These are phyloP conservation scores for Limulus polyphemus DNA, from an alignment of 2,888 invertebrate species.

Conservation along the genomic window DNA sequence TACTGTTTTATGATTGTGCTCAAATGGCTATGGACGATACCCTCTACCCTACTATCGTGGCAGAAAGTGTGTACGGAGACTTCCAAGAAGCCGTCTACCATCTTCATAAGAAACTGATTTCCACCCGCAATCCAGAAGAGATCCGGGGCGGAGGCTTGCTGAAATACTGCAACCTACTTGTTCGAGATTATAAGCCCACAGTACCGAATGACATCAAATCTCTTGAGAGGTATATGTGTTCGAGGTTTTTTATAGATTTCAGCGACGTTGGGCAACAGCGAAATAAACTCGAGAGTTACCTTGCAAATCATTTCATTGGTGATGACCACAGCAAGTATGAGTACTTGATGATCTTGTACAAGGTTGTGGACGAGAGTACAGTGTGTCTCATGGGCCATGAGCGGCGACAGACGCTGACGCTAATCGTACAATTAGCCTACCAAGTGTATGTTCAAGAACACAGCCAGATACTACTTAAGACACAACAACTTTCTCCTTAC, in stretches of 20 bases:
- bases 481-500: no score
- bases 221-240: constrained; percentile 98
- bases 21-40: constrained; percentile 56
- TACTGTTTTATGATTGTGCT: constrained; percentile 79
- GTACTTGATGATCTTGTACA: constrained; percentile 87
- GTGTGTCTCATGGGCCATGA: constrained; percentile 99
- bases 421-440: constrained; percentile 85
- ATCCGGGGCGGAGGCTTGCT: constrained; percentile 96
- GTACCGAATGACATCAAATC: constrained; percentile 74
- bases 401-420: constrained; percentile 80
- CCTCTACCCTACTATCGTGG: constrained; percentile 90
- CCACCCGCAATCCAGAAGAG: constrained; percentile 94
- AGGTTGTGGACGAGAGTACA: constrained; percentile 93
- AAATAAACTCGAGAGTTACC: constrained; percentile 86
- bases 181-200: constrained; percentile 81
- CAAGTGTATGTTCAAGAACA: constrained; percentile 55
- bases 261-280: constrained; percentile 88
- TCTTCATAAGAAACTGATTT: constrained; percentile 88
- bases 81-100: constrained; percentile 90
- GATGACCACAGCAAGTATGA: constrained; percentile 67
- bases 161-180: constrained; percentile 94
- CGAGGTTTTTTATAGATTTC: constrained; percentile 99
- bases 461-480: constrained; percentile 5
- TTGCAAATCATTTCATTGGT: constrained; percentile 94
- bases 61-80: constrained; percentile 92